Conservation (phyloP, 2,797 vertebrate genomes). For the Gambelia wislizenii region DNA sequence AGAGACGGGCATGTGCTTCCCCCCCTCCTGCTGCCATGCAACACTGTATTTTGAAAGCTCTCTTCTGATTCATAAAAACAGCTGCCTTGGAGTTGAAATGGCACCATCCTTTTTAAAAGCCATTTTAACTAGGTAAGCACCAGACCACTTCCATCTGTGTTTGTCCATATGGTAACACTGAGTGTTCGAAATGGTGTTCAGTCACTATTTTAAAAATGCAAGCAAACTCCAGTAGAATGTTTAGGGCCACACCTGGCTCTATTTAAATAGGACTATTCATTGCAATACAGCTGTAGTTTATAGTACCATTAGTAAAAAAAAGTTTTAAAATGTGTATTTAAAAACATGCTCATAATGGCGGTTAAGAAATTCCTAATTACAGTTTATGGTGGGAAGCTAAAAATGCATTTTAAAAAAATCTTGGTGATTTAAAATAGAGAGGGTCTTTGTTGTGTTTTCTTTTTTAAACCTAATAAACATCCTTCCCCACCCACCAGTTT, state of each 20-base stretch:
- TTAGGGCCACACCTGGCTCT: not conserved
- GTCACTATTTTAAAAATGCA: slow-evolving; percentile 1
- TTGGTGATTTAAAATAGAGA: not conserved
- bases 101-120: slow-evolving; percentile 40
- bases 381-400: not conserved
- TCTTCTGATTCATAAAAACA: slow-evolving; percentile 62
- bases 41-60: slow-evolving; percentile 48
- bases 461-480: slow-evolving; percentile 15
- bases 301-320: not conserved
- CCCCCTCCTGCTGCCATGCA: not conserved
- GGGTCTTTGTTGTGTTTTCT: not conserved
- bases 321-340: not conserved
- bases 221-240: not conserved
- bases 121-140: slow-evolving; percentile 28
- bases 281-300: not conserved
- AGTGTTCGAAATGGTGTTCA: slow-evolving; percentile 4
- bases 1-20: slow-evolving; percentile 14
- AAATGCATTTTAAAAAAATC: not conserved
- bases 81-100: slow-evolving; percentile 46
- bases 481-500: not conserved
- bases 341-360: not conserved
- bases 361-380: not conserved
- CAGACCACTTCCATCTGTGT: slow-evolving; percentile 41
- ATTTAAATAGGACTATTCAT: not conserved
- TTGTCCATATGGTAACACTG: slow-evolving; percentile 27